Base-by-base conservation (phyloP, 2,113 vertebrate species). In the Struthio camelus region DNA sequence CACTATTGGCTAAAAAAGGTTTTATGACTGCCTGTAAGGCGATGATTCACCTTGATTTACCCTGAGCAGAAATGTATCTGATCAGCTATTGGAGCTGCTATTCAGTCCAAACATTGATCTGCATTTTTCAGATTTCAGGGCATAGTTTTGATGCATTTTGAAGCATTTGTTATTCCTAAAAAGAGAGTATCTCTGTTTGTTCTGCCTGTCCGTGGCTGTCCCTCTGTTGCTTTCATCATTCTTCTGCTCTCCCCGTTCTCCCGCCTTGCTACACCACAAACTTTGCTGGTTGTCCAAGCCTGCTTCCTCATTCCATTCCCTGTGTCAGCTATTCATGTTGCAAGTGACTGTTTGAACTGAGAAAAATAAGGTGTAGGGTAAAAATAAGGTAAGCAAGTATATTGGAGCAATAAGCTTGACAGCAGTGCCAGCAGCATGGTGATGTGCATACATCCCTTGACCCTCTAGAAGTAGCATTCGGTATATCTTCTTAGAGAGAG, bases 81-180 rank as follows among this genome's bases (percentile, higher is more conserved):
- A 42, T 65, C 65, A 56, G 32, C 62, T 24, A 24, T 54, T n/a
- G 62, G 36, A 50, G 24, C 48, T 66, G 46, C 14, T 14, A 17
- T 24, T 53, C 36, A 40, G 62, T 40, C 23, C 36, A 51, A 28
- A 27, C 50, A 19, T 20, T 51, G 50, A 48, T 40, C 51, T 90
- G 64, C 23, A 23, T 19, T 38, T 44, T 86, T 65, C 18, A 12
- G 48, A 14, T 56, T 73, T 44, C 58, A 77, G 77, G 72, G 24
- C 17, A 13, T 23, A 72, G n/a, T 77, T 76, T 7, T 62, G 19
- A 46, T 54, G n/a, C 23, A 14, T 51, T 94, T 81, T 51, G 40
- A 78, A 70, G 36, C 1, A 0, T 4, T 2, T 53, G 36, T 50
- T 14, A 46, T 86, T 61, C 11, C 38, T 59, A 75, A 0, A 1